These are phyloP conservation scores for Nothocercus julius DNA, from an alignment of 2,113 vertebrate species.

Conservation along the genomic window DNA sequence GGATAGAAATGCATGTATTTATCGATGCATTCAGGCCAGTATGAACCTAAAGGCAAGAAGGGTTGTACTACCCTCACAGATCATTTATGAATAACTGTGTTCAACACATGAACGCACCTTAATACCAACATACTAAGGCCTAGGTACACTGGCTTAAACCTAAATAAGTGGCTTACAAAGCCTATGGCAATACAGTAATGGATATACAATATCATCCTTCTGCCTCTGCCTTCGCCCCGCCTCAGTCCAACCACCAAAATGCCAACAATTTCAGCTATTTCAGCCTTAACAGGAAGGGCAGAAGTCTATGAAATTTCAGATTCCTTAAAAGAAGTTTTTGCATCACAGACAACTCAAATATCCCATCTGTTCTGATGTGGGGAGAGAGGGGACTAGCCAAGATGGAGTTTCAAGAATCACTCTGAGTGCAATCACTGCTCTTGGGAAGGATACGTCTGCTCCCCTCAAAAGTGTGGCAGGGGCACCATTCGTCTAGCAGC, in stretches of 20 bases:
- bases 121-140: not conserved
- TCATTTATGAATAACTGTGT: not conserved
- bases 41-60: not conserved
- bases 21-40: not conserved
- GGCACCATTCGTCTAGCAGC: not conserved
- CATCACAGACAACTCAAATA: not conserved
- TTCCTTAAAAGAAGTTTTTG: not conserved
- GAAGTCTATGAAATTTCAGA: not conserved
- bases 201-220: accelerated
- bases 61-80: not conserved
- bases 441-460: not conserved
- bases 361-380: not conserved
- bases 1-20: not conserved
- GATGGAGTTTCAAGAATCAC: not conserved
- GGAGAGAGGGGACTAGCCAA: not conserved
- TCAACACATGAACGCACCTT: not conserved
- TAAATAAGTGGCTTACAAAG: not conserved
- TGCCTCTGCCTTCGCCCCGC: not conserved
- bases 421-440: not conserved
- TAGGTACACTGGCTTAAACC: not conserved
- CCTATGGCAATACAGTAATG: not conserved
- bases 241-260: not conserved
- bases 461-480: not conserved
- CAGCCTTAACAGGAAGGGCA: not conserved
- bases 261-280: not conserved